phyloP scores from a whole-genome alignment of 2,888 invertebrate species.

The Oscheius sp. region DNA sequence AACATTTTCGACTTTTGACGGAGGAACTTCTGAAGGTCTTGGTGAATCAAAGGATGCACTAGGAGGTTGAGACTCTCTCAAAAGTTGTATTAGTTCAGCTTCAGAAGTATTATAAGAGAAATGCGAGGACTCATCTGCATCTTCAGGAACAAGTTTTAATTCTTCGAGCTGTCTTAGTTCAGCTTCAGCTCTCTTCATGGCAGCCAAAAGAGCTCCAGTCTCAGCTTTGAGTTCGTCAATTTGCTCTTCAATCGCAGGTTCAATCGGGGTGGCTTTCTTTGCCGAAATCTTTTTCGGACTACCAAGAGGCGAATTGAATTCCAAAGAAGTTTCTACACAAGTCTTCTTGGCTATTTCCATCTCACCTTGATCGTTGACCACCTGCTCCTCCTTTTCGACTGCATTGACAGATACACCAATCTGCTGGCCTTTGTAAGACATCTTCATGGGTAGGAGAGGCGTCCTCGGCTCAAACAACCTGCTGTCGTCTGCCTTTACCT shows the following conservation, averaged over 20 bases:
- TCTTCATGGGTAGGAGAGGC: constrained; percentile 49
- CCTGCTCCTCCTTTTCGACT: constrained; percentile 34
- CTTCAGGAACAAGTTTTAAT: neutral
- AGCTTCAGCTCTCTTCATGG: constrained; percentile 12
- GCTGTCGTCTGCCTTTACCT: neutral
- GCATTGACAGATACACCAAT: constrained; percentile 41
- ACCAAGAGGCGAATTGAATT: constrained; percentile 44
- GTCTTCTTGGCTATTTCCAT: constrained; percentile 41
- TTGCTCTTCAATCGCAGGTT: neutral
- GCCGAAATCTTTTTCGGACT: constrained; percentile 28
- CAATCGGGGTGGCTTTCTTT: constrained; percentile 3
- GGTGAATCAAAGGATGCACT: too few species aligned
- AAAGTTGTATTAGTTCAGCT: neutral
- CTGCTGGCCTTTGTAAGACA: constrained; percentile 58
- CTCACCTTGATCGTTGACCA: constrained; percentile 25
- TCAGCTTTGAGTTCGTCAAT: constrained; percentile 24
- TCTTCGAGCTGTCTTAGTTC: constrained; percentile 5
- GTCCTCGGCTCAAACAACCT: constrained; percentile 46
- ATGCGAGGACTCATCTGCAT: constrained; percentile 8
- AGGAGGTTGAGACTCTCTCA: constrained; percentile 5
- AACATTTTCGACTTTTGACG: neutral
- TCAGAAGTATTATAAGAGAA: constrained; percentile 16
- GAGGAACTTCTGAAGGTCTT: neutral
- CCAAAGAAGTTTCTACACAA: constrained; percentile 44
- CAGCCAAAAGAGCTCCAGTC: constrained; percentile 20